Evolutionary conservation across 2,888 invertebrate genomes (phyloP), one percentile per base, ranked within the genome.

Genomic region (Stenolophus ochropezus): DNA sequence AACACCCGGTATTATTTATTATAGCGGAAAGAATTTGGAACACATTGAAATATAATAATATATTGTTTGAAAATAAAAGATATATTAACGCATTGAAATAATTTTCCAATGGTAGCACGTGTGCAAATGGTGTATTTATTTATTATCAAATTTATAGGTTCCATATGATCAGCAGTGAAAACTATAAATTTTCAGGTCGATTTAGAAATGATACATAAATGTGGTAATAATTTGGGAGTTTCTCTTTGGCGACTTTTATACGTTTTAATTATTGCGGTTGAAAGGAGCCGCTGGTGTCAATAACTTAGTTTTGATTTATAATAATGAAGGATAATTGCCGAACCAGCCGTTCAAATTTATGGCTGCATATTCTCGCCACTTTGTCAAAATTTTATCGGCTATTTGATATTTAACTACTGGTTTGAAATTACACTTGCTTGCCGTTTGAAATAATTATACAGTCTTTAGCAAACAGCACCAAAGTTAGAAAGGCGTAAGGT

Each of bases 261-360:
- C 65, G 47, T 78, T 49, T 61, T 61, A 47, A 61, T 65, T 78
- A 65, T 69, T 69, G 69, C 42, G 14, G 18, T 42, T 69, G 33
- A 69, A 69, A 20, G 16, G 77, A 61, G 47, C 77, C 33, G 25
- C 42, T 33, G 47, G 65, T 78, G 78, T 78, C 65, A 78, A 65
- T 78, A 78, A 78, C 42, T 65, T 42, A 61, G 42, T 23, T 61
- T 78, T 78, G 78, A 78, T 78, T 78, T 78, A 78, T 47, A 49
- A 33, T 78, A 65, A 78, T 65, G 42, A 65, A 49, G 23, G 49
- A 42, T 78, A 61, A 78, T 78, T 78, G 58, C 76, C 42, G 76
- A 58, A 58, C 58, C 61, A 61, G n/a, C n/a, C 76, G 33, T 23
- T 61, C 23, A 25, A 61, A 61, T 61, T 61, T 61, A 61, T 61